Base-by-base conservation (phyloP, 2,113 vertebrate genomes). In the Dipodomys spectabilis region DNA sequence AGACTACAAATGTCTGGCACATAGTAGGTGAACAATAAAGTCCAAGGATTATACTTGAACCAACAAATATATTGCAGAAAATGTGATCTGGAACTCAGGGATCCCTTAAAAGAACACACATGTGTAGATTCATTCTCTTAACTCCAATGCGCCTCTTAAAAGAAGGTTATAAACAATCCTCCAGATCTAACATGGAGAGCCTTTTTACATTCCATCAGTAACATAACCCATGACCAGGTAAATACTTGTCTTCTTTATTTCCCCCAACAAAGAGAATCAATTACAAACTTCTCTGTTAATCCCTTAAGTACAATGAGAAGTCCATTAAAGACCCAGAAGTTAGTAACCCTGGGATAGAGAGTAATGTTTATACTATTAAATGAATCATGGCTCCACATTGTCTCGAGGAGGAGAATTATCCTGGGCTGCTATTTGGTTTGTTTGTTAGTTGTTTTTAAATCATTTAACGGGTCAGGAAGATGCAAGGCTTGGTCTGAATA, bases 271-370 rank as follows among this genome's bases (percentile, higher is more conserved):
- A 96, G 35, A 95, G 89, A 97, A 97, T 97, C 93, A 97, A 97
- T 97, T 98, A 96, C 86, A 95, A 95, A 97, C 49, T 92, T 97
- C 86, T 96, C 94, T 94, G 88, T 95, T 98, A 98, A 97, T 98
- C 93, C 95, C 93, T 97, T 90, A 97, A 98, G 85, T 97, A 97
- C 92, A 90, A 95, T 83, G 86, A 93, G 93, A 97, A 96, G 80
- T 90, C 94, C 95, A 93, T 78, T 97, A 97, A 97, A 94, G 90
- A 93, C 95, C 93, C 94, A 93, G 91, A 97, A 96, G 90, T 95
- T 95, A 95, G 94, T 94, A 98, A 97, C 87, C 82, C 90, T 96
- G 90, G 80, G 79, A 97, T 95, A 88, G 92, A 91, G 80, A 93
- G 84, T 93, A 94, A 97, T 96, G 95, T 97, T 96, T 96, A 94